Evolutionary conservation across 1,140 invertebrate genomes (phyloP), one percentile per base, ranked within the genome.

Genomic region (Tribolium castaneum): DNA sequence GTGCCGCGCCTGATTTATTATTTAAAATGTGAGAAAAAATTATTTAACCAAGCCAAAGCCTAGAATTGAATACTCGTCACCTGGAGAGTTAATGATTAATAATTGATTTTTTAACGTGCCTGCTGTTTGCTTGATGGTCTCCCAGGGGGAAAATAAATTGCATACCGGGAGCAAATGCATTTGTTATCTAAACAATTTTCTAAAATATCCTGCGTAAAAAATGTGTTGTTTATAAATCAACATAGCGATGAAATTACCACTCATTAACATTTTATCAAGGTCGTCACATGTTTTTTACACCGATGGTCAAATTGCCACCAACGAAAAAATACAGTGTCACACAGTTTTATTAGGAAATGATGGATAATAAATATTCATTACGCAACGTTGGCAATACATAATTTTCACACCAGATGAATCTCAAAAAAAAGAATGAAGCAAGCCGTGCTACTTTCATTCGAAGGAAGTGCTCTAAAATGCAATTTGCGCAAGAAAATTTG

Each of bases 371-470:
- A 45, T 45, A 45, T 30, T 30, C 6, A 35, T 39, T 34, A 66
- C 9, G 10, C 10, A 30, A 30, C 16, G 16, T 19, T 19, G 16
- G 16, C 16, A 14, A 56, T 22, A 16, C 16, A 9, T n/a, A 59
- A 25, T 59, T 59, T 59, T 59, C 22, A 12, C 54, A 59, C 22
- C 13, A 59, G 22, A 59, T 59, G 59, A 66, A 66, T 35, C 59
- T 66, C n/a, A 59, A 62, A 62, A 62, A 62, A 62, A 62, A 9
- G 10, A 62, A 62, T 62, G 22, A 62, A 35, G 59, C 14, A 66
- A 66, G 59, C 51, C 12, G 56, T 62, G 7, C 59, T 35, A 66
- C 59, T 35, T 66, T 35, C 25, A 30, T 16, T 34, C 45, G 30
- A 66, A 62, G 56, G 25, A 62, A 66, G n/a, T 35, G 30, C 14